Base-by-base conservation (phyloP, 2,888 invertebrate species). In the Blastobasis adustella region DNA sequence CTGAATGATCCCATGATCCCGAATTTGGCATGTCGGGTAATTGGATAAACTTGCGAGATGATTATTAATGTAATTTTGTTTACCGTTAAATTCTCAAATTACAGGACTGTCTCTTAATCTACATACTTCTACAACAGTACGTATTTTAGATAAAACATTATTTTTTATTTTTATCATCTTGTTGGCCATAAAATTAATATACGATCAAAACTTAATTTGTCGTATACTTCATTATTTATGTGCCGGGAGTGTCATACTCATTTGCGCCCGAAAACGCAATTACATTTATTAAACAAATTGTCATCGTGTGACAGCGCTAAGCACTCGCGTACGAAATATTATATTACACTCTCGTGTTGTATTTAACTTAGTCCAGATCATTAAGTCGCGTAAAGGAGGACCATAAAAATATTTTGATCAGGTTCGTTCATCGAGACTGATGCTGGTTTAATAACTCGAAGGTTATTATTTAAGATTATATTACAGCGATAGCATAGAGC, bases 191-290 rank as follows among this genome's bases (percentile, higher is more conserved):
- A 54, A 64, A 63, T 59, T 61, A 56, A 62, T 50, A 47, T 47
- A 49, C 47, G 47, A 48, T 53, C 45, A 6, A 38, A 42, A 61
- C 66, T 64, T 61, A 62, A 62, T 67, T 60, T 59, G 56, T 68
- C 70, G 23, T 23, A 23, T 23, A 23, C 23, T 23, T 23, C 23
- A 23, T 68, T 59, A 65, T 67, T 62, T 58, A 53, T 62, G 54
- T 55, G 56, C 65, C 63, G 60, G 59, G 61, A 61, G 63, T 73
- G 76, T 71, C 23, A 23, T 23, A 23, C 23, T 23, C 70, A 73
- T 76, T 73, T 73, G 69, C 67, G 61, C 61, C 52, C 59, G 50
- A 48, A 56, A 58, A 61, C 68, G 55, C 55, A 75, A 74, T 74
- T 75, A 65, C 67, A 68, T 73, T 76, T 69, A 73, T 72, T 71